Conservation (phyloP, 2,888 invertebrate genomes). For the Rotaria sp. region DNA sequence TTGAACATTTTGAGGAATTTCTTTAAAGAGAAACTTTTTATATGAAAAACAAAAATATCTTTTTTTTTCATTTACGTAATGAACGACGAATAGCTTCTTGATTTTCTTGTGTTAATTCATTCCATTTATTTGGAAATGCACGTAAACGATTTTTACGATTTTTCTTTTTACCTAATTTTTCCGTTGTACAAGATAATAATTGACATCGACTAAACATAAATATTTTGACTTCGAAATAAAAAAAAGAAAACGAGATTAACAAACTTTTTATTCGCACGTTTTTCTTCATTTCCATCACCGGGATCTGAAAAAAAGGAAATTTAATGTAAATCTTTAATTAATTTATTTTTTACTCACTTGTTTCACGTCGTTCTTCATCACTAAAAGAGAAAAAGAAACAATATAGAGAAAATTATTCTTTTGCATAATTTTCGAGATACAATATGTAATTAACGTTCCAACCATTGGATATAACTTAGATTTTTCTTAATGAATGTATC, state of each 20-base stretch:
- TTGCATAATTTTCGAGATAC: too few relatives aligned
- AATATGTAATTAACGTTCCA: too few relatives aligned
- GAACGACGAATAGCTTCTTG: neutral
- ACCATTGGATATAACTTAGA: too few relatives aligned
- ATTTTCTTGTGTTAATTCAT: constrained; percentile 6
- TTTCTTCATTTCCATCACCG: constrained; percentile 6
- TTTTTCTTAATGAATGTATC: too few relatives aligned
- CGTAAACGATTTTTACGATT: constrained; percentile 16
- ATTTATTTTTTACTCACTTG: neutral
- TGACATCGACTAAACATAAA: neutral
- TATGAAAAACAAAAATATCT: neutral
- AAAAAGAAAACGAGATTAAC: neutral
- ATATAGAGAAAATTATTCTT: neutral
- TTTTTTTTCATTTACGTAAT: neutral
- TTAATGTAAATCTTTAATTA: neutral
- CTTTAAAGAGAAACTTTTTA: too few relatives aligned
- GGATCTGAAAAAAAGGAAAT: neutral
- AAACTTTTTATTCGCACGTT: neutral
- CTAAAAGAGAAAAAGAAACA: neutral
- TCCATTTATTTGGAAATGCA: constrained; percentile 15
- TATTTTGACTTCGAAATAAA: neutral
- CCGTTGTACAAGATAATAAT: constrained; percentile 11
- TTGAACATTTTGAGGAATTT: neutral
- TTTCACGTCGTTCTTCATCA: neutral
- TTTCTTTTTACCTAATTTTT: constrained; percentile 24